Evolutionary conservation across 2,797 vertebrate genomes (phyloP).

Genomic region (Nannoperca obscura): DNA sequence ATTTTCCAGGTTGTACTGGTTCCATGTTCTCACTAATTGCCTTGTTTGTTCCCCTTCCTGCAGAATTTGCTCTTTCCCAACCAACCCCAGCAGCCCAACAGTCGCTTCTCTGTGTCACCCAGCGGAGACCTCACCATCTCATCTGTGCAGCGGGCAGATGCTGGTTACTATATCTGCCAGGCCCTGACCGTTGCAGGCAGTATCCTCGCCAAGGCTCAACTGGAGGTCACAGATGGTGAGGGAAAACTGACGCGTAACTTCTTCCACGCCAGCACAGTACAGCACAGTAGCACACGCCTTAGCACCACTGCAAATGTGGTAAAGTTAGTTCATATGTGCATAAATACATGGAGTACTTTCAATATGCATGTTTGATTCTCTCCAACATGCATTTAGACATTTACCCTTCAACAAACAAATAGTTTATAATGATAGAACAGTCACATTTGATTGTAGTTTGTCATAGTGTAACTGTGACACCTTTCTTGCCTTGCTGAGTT

Average conservation of each 20-base stretch:
- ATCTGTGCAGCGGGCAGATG: constrained; percentile 94
- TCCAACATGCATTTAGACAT: constrained; percentile 5
- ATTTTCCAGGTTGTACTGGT: constrained; percentile 48
- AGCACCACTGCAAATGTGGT: constrained; percentile 17
- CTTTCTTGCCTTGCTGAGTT: constrained; percentile 4
- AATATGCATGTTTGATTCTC: neutral
- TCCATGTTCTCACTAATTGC: constrained; percentile 68
- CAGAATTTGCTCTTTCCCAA: constrained; percentile 99
- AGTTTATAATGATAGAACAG: neutral
- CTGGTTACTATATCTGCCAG: constrained; percentile 98
- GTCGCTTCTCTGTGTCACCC: constrained; percentile 94
- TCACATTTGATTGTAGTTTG: constrained; percentile 22
- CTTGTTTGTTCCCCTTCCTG: constrained; percentile 66
- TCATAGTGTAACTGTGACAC: constrained; percentile 12
- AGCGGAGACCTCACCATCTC: constrained; percentile 95
- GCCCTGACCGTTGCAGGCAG: constrained; percentile 98
- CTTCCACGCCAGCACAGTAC: constrained; percentile 36
- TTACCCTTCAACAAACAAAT: constrained; percentile 2
- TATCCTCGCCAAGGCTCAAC: constrained; percentile 98
- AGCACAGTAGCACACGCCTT: constrained; percentile 21
- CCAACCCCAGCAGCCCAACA: constrained; percentile 96
- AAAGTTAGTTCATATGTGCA: constrained; percentile 13
- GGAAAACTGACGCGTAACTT: constrained; percentile 39
- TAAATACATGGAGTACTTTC: neutral
- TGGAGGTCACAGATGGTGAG: constrained; percentile 99